A percentile compares a stretch with the other conserved stretches of the same genome.
Conservation (phyloP, 1,140 invertebrate genomes). For the Drosophila pachea region DNA sequence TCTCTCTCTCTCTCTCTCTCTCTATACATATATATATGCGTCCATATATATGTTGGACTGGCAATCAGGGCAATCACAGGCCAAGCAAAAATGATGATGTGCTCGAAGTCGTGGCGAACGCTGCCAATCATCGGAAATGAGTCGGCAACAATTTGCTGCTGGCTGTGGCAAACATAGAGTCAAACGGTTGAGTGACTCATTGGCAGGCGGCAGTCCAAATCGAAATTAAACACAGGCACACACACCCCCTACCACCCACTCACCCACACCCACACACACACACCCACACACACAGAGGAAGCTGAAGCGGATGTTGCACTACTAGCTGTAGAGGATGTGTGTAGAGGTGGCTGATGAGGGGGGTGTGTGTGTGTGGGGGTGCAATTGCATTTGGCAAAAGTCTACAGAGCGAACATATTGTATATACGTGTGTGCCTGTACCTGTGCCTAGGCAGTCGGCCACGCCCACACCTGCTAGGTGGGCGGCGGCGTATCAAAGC, state of each 20-base stretch:
- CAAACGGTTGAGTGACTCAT: constrained; percentile 27
- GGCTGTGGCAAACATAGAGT: constrained; percentile 10
- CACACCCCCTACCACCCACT: too few species aligned
- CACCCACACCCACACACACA: constrained; percentile 27
- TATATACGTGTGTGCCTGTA: background rate
- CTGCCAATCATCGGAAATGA: constrained; percentile 46
- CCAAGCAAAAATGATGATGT: constrained; percentile 9
- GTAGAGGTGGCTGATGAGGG: too few species aligned
- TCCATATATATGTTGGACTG: background rate
- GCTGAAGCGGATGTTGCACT: constrained; percentile 49
- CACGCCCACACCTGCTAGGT: constrained; percentile 4
- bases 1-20: too few species aligned
- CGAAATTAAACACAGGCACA: constrained; percentile 46
- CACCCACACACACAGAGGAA: constrained; percentile 10
- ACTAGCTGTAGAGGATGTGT: too few species aligned
- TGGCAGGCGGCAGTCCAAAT: constrained; percentile 44
- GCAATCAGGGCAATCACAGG: background rate
- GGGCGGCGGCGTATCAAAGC: constrained; percentile 56
- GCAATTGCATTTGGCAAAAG: constrained; percentile 30
- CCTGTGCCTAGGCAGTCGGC: background rate
- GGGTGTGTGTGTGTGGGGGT: too few species aligned
- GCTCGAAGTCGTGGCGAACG: constrained; percentile 6
- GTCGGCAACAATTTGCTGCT: constrained; percentile 43
- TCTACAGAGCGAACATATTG: constrained; percentile 24
- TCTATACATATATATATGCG: background rate